phyloP scores from a whole-genome alignment of 2,888 invertebrate species.

The Pandemis corylana region DNA sequence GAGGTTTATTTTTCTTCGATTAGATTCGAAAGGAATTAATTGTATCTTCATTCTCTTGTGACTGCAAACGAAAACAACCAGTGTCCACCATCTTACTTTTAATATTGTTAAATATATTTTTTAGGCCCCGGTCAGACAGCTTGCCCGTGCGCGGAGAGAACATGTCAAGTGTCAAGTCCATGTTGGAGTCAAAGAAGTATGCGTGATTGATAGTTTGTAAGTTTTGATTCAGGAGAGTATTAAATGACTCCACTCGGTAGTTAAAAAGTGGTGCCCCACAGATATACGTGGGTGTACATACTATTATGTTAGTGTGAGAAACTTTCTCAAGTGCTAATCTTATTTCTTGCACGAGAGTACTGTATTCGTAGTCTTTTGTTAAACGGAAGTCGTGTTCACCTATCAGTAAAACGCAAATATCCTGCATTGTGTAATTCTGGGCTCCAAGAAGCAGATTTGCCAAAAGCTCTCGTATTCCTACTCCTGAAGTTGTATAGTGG shows the following conservation, averaged over 20 bases:
- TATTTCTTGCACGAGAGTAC: neutral
- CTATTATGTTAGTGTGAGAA: neutral
- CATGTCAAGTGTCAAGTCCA: neutral
- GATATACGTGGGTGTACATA: neutral
- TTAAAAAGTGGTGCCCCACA: neutral
- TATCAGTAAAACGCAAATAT: neutral
- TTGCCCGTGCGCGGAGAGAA: constrained; percentile 1
- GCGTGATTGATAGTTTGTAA: neutral
- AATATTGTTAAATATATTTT: too few species aligned
- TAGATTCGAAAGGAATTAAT: too few species aligned
- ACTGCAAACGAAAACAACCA: too few species aligned
- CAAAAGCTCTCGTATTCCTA: too few species aligned
- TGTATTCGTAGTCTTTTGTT: neutral
- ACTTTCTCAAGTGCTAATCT: neutral
- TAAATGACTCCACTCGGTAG: constrained; percentile 1
- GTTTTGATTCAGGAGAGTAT: neutral
- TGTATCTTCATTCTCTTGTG: too few species aligned
- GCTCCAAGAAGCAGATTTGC: neutral
- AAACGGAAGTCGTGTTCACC: neutral
- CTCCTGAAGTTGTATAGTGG: neutral
- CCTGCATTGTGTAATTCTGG: neutral
- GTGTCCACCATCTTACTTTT: too few species aligned
- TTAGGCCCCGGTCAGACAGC: neutral
- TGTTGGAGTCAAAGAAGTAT: neutral
- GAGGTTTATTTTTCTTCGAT: neutral